Evolutionary conservation across 2,888 invertebrate species (phyloP).

Genomic region (Lingula anatina): DNA sequence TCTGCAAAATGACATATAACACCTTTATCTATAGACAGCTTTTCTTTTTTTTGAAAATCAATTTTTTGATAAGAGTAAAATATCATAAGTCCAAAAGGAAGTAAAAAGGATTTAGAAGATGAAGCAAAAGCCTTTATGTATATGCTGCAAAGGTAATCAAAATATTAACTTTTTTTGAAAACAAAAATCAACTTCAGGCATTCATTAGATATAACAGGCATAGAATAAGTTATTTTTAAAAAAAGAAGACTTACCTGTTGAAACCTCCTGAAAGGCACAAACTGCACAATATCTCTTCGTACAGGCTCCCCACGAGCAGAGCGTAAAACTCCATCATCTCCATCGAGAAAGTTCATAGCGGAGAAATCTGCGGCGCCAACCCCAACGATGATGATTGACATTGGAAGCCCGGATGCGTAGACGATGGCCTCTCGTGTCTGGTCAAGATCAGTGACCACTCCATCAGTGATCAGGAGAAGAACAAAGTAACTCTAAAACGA

Average conservation of each 20-base stretch:
- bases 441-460: slow-evolving; percentile 46
- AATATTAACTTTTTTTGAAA: no score
- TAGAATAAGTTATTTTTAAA: not conserved
- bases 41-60: no score
- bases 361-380: slow-evolving; percentile 47
- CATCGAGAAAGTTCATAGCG: slow-evolving; percentile 46
- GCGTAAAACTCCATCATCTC: slow-evolving; percentile 42
- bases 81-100: no score
- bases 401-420: slow-evolving; percentile 43
- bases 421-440: slow-evolving; percentile 44
- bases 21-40: no score
- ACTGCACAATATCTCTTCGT: slow-evolving; percentile 49
- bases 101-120: no score
- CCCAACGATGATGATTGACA: slow-evolving; percentile 51
- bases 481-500: slow-evolving; percentile 43
- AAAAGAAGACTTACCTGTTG: slow-evolving; percentile 29
- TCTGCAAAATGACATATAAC: no score
- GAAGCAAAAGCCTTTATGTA: no score
- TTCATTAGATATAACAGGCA: not conserved
- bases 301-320: slow-evolving; percentile 35
- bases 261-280: slow-evolving; percentile 48
- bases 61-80: no score
- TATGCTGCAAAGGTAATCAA: no score
- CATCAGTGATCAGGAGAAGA: slow-evolving; percentile 47
- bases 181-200: no score